Percentiles rank a stretch among this genome's conserved stretches.
phyloP scores from a whole-genome alignment of 2,797 vertebrate genomes.

The Pogonophryne albipinna region DNA sequence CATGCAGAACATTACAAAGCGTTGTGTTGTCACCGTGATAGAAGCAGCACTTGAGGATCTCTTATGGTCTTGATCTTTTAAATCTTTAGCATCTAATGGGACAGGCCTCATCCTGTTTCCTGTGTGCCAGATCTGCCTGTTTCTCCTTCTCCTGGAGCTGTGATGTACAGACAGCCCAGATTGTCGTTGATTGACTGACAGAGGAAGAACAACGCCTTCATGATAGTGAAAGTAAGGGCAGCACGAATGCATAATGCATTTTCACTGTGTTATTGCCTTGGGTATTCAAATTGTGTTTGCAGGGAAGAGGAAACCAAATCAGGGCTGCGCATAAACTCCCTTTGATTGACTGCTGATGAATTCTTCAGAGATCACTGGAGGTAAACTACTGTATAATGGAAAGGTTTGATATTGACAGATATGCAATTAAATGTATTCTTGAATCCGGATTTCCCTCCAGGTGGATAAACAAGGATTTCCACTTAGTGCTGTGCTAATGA shows the following conservation, averaged over 20 bases:
- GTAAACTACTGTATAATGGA: slow-evolving; percentile 79
- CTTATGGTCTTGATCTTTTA: slow-evolving; percentile 20
- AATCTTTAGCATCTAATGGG: slow-evolving; percentile 1
- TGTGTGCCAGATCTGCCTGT: slow-evolving; percentile 14
- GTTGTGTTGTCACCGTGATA: neutral
- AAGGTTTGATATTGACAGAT: slow-evolving; percentile 80
- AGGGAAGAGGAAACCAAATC: slow-evolving; percentile 75
- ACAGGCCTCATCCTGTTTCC: slow-evolving; percentile 14
- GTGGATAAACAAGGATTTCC: slow-evolving; percentile 76
- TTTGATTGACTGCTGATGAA: slow-evolving; percentile 82
- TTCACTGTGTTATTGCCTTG: slow-evolving; percentile 57
- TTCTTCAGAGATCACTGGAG: slow-evolving; percentile 80
- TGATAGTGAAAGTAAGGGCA: slow-evolving; percentile 57
- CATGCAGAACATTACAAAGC: neutral
- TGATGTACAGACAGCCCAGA: slow-evolving; percentile 35
- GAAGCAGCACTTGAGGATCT: slow-evolving; percentile 1
- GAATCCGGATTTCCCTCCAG: slow-evolving; percentile 73
- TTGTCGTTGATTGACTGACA: slow-evolving; percentile 68
- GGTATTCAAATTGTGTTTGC: slow-evolving; percentile 78
- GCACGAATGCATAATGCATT: slow-evolving; percentile 72
- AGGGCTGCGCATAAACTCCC: slow-evolving; percentile 74
- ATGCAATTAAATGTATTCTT: slow-evolving; percentile 70
- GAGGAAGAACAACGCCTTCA: slow-evolving; percentile 60
- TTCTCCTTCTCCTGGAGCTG: slow-evolving; percentile 6
- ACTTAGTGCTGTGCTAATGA: slow-evolving; percentile 66